Percentiles rank a stretch among this genome's conserved stretches.
Conservation (phyloP, 2,113 vertebrate species). For the Heliornis fulica region DNA sequence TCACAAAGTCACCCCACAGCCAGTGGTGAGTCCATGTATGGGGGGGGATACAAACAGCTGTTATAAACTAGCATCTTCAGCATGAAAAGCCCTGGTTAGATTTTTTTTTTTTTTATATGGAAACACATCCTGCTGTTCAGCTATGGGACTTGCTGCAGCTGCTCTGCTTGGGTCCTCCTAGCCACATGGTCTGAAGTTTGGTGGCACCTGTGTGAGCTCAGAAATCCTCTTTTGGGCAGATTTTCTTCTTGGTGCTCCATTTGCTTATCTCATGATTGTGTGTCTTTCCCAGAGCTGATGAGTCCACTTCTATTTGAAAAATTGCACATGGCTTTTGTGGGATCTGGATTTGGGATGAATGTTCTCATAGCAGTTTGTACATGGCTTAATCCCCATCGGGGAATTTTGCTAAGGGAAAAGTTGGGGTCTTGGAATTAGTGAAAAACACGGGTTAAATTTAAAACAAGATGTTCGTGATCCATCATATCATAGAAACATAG, state of each 20-base stretch:
- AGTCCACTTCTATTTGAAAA: neutral
- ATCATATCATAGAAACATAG: too few relatives aligned
- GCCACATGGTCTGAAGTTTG: neutral
- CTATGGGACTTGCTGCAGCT: neutral
- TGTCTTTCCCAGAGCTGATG: neutral
- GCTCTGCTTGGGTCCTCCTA: neutral
- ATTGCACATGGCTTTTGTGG: neutral
- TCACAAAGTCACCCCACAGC: neutral
- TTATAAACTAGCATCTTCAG: neutral
- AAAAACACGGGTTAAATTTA: neutral
- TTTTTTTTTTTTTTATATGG: neutral
- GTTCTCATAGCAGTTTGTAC: neutral
- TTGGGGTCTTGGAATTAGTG: neutral
- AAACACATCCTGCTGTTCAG: neutral
- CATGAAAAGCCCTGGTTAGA: neutral
- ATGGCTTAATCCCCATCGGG: neutral
- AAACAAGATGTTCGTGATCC: neutral
- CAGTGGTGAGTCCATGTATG: neutral
- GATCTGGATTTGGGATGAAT: neutral
- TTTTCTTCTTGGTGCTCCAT: neutral
- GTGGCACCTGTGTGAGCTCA: neutral
- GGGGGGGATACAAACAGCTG: neutral
- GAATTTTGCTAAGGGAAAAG: neutral
- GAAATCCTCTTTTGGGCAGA: neutral
- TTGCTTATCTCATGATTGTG: accelerated